Evolutionary conservation across 1,140 invertebrate species (phyloP).

Genomic region (Drosophila yakuba): DNA sequence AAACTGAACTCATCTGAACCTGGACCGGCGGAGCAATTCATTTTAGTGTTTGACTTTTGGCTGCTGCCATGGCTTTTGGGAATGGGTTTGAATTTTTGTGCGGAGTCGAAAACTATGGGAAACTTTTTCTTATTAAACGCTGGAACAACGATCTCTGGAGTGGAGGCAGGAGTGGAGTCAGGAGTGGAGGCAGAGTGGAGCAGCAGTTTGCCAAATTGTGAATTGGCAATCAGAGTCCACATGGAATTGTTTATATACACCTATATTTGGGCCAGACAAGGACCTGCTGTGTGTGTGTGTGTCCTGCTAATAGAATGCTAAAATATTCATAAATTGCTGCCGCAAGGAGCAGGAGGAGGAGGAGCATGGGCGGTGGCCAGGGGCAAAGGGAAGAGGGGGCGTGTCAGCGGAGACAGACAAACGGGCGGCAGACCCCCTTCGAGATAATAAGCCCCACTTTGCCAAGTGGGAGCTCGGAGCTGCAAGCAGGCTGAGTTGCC

Average conservation of each 20-base stretch:
- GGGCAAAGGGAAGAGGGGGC: not conserved
- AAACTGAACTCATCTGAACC: slow-evolving; percentile 10
- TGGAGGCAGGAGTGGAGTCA: slow-evolving; percentile 12
- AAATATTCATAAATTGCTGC: slow-evolving; percentile 74
- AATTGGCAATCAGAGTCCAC: slow-evolving; percentile 52
- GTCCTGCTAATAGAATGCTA: slow-evolving; percentile 52
- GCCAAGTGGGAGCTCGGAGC: not conserved
- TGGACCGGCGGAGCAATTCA: slow-evolving; percentile 10
- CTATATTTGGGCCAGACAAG: slow-evolving; percentile 13
- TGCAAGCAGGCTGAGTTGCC: slow-evolving; percentile 11
- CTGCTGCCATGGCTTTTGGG: not conserved
- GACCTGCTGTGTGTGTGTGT: slow-evolving; percentile 1
- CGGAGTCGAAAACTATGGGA: slow-evolving; percentile 22
- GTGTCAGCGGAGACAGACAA: slow-evolving; percentile 4
- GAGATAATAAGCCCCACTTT: slow-evolving; percentile 59
- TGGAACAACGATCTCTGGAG: not conserved
- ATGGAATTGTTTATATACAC: slow-evolving; percentile 35
- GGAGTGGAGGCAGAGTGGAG: slow-evolving; percentile 34
- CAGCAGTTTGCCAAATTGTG: slow-evolving; percentile 32
- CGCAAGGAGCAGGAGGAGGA: slow-evolving; percentile 4
- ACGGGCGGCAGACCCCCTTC: slow-evolving; percentile 9
- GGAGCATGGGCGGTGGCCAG: not conserved
- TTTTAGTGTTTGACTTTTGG: slow-evolving; percentile 38
- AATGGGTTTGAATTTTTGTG: not conserved
- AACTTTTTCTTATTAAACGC: slow-evolving; percentile 47